Evolutionary conservation across 2,113 vertebrate genomes (phyloP).

Genomic region (Marcusenius ussheri): DNA sequence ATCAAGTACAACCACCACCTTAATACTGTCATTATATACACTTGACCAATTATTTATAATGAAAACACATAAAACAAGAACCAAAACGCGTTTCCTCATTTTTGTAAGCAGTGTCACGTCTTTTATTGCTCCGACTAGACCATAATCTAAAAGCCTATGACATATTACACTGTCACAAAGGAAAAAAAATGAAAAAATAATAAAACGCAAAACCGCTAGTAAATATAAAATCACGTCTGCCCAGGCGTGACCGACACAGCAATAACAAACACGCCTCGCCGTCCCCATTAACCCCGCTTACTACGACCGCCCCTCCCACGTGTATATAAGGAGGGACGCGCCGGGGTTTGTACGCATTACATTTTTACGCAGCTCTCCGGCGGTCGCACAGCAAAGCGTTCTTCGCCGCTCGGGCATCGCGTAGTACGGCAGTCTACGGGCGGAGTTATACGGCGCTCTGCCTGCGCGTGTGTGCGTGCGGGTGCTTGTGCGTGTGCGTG

Average conservation of each 20-base stretch:
- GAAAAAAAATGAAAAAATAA: neutral
- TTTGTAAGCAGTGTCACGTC: neutral
- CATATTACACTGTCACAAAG: neutral
- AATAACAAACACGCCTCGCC: neutral
- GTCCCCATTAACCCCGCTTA: neutral
- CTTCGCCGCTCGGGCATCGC: neutral
- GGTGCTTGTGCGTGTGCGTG: neutral
- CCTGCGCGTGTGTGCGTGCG: neutral
- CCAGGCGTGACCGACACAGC: neutral
- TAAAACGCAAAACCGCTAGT: neutral
- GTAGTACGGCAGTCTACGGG: neutral
- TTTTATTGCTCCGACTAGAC: neutral
- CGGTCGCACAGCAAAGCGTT: neutral
- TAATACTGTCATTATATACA: neutral
- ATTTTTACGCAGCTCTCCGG: neutral
- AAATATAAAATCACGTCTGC: neutral
- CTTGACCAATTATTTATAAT: neutral
- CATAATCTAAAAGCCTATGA: neutral
- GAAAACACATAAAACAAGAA: neutral
- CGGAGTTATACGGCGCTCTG: neutral
- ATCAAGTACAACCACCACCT: neutral
- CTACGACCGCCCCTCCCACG: neutral
- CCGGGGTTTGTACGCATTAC: neutral
- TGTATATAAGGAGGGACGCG: neutral
- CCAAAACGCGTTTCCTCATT: neutral